These are phyloP conservation scores for Chorisops tibialis DNA, from an alignment of 2,888 invertebrate species.

Conservation along the genomic window DNA sequence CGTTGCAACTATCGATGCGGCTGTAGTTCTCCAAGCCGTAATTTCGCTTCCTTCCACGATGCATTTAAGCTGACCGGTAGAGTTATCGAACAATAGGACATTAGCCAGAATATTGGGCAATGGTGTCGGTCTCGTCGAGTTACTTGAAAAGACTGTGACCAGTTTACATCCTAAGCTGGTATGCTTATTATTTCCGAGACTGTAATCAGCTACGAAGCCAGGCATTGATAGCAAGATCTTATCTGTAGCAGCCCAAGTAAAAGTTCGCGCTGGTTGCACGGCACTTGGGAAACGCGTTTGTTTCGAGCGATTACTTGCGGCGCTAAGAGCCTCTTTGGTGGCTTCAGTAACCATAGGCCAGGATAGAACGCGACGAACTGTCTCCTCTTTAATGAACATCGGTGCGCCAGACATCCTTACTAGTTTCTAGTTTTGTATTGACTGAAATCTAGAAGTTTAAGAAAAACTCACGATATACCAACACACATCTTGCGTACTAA, in stretches of 20 bases:
- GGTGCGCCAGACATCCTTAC: slow-evolving; percentile 21
- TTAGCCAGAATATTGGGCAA: slow-evolving; percentile 52
- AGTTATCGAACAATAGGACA: slow-evolving; percentile 51
- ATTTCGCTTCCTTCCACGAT: slow-evolving; percentile 56
- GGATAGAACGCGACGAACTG: slow-evolving; percentile 46
- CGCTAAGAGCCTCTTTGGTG: slow-evolving; percentile 49
- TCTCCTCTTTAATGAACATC: slow-evolving; percentile 43
- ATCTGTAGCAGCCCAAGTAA: slow-evolving; percentile 40
- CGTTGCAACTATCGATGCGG: slow-evolving; percentile 58
- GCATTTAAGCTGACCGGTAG: slow-evolving; percentile 52
- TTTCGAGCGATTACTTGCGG: slow-evolving; percentile 36
- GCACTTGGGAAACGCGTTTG: slow-evolving; percentile 34
- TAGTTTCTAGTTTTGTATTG: too few relatives aligned
- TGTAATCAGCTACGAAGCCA: slow-evolving; percentile 50
- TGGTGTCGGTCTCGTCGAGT: slow-evolving; percentile 43
- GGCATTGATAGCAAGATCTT: slow-evolving; percentile 52
- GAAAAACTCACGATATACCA: too few relatives aligned
- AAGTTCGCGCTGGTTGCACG: slow-evolving; percentile 46
- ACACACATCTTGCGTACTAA: too few relatives aligned
- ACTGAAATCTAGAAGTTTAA: too few relatives aligned
- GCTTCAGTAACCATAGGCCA: slow-evolving; percentile 50
- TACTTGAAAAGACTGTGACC: slow-evolving; percentile 51
- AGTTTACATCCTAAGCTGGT: slow-evolving; percentile 54
- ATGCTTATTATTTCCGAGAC: slow-evolving; percentile 31
- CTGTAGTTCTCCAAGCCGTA: slow-evolving; percentile 59